phyloP scores from a whole-genome alignment of 2,888 invertebrate species.

The Ligdia adustata region DNA sequence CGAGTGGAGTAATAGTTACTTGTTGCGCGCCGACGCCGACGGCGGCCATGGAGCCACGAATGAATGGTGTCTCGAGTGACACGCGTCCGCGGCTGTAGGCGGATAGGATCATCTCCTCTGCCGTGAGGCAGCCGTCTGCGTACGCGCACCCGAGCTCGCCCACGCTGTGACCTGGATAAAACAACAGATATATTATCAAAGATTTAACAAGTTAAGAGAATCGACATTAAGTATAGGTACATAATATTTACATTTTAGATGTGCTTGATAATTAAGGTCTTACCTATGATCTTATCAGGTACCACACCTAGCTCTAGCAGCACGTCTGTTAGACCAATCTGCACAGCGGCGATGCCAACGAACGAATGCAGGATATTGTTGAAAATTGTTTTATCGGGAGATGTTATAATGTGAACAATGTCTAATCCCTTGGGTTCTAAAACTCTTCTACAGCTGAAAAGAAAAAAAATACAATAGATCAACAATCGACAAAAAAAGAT shows the following conservation, averaged over 20 bases:
- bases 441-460: slow-evolving; percentile 23
- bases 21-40: slow-evolving; percentile 85
- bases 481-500: too few relatives aligned
- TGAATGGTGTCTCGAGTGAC: slow-evolving; percentile 85
- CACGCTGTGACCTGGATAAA: slow-evolving; percentile 65
- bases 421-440: slow-evolving; percentile 24
- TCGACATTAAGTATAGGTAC: too few relatives aligned
- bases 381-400: slow-evolving; percentile 47
- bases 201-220: too few relatives aligned
- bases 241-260: too few relatives aligned
- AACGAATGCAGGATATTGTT: slow-evolving; percentile 87
- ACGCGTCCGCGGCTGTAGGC: slow-evolving; percentile 90
- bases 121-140: slow-evolving; percentile 93
- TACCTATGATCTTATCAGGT: slow-evolving; percentile 65
- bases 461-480: too few relatives aligned
- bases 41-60: slow-evolving; percentile 92
- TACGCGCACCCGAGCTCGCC: slow-evolving; percentile 97
- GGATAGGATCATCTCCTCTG: slow-evolving; percentile 91
- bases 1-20: slow-evolving; percentile 52
- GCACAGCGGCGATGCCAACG: slow-evolving; percentile 87
- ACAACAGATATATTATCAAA: background rate
- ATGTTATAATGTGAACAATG: slow-evolving; percentile 29
- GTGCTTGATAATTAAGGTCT: too few relatives aligned
- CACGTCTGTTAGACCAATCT: slow-evolving; percentile 69
- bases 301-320: slow-evolving; percentile 23